These are phyloP conservation scores for Cassiopea xamachana DNA, from an alignment of 30 jellyfish, hydroid and myxozoan species.

Conservation along the genomic window DNA sequence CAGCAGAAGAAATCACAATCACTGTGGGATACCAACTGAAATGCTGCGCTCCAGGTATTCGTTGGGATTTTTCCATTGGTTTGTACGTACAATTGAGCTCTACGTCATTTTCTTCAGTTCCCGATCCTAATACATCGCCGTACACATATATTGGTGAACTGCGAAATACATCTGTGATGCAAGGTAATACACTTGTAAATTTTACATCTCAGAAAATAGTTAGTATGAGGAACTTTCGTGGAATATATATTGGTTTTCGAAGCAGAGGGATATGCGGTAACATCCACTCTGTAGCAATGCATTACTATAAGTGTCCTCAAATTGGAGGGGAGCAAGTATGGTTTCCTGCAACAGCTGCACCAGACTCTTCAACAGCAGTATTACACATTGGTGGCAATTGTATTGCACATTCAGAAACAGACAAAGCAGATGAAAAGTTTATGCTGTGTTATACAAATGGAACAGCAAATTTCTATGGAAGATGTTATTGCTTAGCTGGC, in stretches of 20 bases:
- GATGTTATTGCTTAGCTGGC: constrained; percentile 75
- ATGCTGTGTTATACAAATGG: constrained; percentile 75
- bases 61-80: constrained; percentile 2
- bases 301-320: constrained; percentile 64
- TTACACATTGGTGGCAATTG: constrained; percentile 43
- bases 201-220: not conserved
- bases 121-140: not conserved
- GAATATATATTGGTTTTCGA: constrained; percentile 54
- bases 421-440: not conserved
- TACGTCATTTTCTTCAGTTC: not conserved
- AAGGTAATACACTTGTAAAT: not conserved
- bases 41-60: not conserved
- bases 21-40: not conserved
- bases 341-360: constrained; percentile 52
- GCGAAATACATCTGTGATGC: constrained; percentile 1
- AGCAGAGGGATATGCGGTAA: constrained; percentile 55
- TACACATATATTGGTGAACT: constrained; percentile 7
- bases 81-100: not conserved
- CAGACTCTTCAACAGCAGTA: constrained; percentile 16
- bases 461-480: constrained; percentile 61
- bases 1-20: constrained; percentile 33
- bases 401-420: constrained; percentile 33
- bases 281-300: not conserved
- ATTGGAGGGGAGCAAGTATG: constrained; percentile 33
- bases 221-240: constrained; percentile 12